Base-by-base conservation (phyloP, 2,888 invertebrate genomes). In the Lasioglossum pauxillum region DNA sequence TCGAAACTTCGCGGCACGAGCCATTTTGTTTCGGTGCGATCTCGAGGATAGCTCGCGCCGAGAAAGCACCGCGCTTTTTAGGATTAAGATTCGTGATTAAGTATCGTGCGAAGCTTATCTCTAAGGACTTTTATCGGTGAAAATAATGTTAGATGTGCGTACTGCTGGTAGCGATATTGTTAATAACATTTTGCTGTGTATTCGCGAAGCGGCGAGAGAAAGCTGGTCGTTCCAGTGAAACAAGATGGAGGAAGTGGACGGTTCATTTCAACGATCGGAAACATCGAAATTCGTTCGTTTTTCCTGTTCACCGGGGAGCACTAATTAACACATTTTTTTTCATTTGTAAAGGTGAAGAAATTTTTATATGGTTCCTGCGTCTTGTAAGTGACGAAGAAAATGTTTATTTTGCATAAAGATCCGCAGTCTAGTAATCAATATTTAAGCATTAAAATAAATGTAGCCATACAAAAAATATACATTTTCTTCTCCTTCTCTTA, bases 211-310 rank as follows among this genome's bases (percentile, higher is more conserved):
- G 23, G 41, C 38, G n/a, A 10, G 69, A 23, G 69, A 23, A 38
- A 69, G 23, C 35, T 38, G 69, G 38, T 69, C 23, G 69, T 69
- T 69, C 23, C 41, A 38, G 23, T 10, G 38, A 41, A n/a, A 69
- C 41, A 38, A 41, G 69, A 16, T 16, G 31, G 7, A 16, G 19
- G 19, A 67, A 35, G 64, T 35, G 19, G 19, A 35, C 35, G 31
- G 67, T 67, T 35, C 19, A 67, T 67, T 67, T 67, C 67, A 31
- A 67, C 35, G 67, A 67, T 67, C 67, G 67, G 14, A 19, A 67
- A 67, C 67, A 67, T 67, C 67, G 35, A 67, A 67, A 67, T 67
- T 67, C 67, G 67, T 67, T 67, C 67, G 67, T 67, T 67, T 67
- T 23, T 7, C 35, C 35, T 67, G 67, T 67, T 67, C 23, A 67